Evolutionary conservation across 1,140 invertebrate species (phyloP), one percentile per base, ranked within the genome.

Genomic region (Sycophila sp.): DNA sequence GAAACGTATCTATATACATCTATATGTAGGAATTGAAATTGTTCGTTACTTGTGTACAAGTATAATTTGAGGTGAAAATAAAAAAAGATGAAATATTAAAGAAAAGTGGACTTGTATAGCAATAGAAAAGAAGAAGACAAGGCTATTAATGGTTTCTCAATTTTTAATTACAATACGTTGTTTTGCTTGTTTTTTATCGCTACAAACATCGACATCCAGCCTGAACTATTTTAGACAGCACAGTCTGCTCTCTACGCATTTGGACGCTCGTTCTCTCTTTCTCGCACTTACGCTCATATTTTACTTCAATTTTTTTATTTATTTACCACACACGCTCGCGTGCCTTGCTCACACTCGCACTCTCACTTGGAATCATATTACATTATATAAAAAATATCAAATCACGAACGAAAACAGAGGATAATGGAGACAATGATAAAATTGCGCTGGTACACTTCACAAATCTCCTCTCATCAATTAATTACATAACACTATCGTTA

Each of bases 121-220:
- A 24, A 28, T 42, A n/a, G 26, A 67, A 67, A n/a, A n/a, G n/a
- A n/a, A 55, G 28, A 72, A 76, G 34, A 49, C 70, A 60, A 24
- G 36, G 53, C 28, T 17, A 74, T 76, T 81, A 78, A 77, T 81
- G 77, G 75, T 75, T 82, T 80, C 78, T 83, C 76, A 79, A 78
- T 80, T 81, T 80, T 83, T 84, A 84, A 84, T 84, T 84, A 83
- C 79, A 83, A 81, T 85, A 84, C 78, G 78, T 73, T 83, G 80
- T 78, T 75, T 80, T 81, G 77, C 73, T 65, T 78, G 63, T 75
- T 77, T 77, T 73, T 75, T 77, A 82, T 77, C 75, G 78, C 83
- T 85, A 85, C 83, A 84, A 84, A 85, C 83, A 85, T 85, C 78
- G 81, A 85, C 81, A 84, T 84, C 80, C 83, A 84, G 82, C 83